These are phyloP conservation scores for Aldabrachelys gigantea DNA, from an alignment of 2,113 vertebrate genomes.

Conservation along the genomic window DNA sequence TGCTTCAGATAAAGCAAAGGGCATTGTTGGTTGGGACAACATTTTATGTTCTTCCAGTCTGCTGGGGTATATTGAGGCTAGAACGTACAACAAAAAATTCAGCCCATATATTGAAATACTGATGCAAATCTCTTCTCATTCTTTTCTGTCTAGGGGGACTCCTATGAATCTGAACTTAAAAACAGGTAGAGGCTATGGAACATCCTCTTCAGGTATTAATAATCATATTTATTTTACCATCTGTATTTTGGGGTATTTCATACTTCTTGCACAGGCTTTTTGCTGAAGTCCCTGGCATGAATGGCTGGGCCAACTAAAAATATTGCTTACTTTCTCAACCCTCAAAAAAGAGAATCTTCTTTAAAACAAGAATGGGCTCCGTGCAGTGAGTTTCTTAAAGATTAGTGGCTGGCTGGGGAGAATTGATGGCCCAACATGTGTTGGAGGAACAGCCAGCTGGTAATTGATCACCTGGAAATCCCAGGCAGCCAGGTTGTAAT, in stretches of 20 bases:
- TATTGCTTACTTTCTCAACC: background rate
- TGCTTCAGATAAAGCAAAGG: background rate
- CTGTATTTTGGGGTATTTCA: background rate
- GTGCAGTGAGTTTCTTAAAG: background rate
- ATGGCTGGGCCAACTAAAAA: conserved; percentile 13
- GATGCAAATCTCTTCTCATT: background rate
- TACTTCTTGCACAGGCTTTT: too few species aligned
- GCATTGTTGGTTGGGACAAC: background rate
- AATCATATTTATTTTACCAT: conserved; percentile 41
- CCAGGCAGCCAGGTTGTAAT: background rate
- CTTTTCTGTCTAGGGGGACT: conserved; percentile 73
- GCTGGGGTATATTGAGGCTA: background rate
- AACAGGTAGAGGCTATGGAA: conserved; percentile 77
- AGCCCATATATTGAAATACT: conserved; percentile 12
- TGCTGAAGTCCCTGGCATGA: background rate
- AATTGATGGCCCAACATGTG: background rate
- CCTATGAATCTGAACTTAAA: conserved; percentile 81
- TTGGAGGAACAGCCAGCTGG: background rate
- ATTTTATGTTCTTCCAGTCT: background rate
- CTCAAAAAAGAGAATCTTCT: too few species aligned
- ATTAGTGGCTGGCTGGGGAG: background rate
- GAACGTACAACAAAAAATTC: background rate
- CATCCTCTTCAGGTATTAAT: conserved; percentile 71
- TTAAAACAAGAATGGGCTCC: background rate
- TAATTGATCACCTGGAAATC: background rate